Percentiles rank a stretch among this genome's conserved stretches.
Conservation (phyloP, 2,888 invertebrate species). For the Yponomeuta plumbellus region DNA sequence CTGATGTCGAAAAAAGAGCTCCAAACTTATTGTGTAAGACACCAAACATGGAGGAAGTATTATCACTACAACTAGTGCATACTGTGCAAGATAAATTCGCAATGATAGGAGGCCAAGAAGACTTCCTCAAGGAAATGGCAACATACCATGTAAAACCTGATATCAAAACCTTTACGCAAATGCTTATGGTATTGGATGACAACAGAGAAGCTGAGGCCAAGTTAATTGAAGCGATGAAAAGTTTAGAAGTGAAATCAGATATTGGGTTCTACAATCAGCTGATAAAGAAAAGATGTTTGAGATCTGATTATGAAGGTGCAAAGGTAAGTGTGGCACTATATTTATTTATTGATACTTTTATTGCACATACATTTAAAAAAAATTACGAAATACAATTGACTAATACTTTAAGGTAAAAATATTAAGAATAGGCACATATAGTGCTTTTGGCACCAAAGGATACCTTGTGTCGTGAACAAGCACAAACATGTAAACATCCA, state of each 20-base stretch:
- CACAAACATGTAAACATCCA: no score
- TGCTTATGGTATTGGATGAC: slow-evolving; percentile 83
- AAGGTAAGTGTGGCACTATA: slow-evolving; percentile 70
- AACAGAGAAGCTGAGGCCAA: slow-evolving; percentile 81
- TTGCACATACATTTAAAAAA: no score
- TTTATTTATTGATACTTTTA: no score
- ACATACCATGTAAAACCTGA: slow-evolving; percentile 81
- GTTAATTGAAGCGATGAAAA: slow-evolving; percentile 79
- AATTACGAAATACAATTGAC: no score
- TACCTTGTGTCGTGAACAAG: no score
- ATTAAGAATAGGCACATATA: no score
- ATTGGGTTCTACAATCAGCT: slow-evolving; percentile 91
- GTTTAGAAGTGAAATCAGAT: slow-evolving; percentile 79
- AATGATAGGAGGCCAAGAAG: slow-evolving; percentile 86
- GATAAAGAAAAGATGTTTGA: slow-evolving; percentile 85
- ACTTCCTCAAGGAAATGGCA: slow-evolving; percentile 86
- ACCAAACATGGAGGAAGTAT: slow-evolving; percentile 78
- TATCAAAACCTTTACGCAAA: slow-evolving; percentile 85
- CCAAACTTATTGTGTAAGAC: slow-evolving; percentile 81
- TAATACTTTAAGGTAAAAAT: no score
- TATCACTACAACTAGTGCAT: slow-evolving; percentile 75
- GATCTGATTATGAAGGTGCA: slow-evolving; percentile 82
- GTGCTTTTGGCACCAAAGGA: no score
- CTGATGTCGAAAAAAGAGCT: slow-evolving; percentile 39
- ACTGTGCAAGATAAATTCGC: slow-evolving; percentile 81